These are phyloP conservation scores for Bothrops jararaca DNA, from an alignment of 2,113 vertebrate species.

Conservation along the genomic window DNA sequence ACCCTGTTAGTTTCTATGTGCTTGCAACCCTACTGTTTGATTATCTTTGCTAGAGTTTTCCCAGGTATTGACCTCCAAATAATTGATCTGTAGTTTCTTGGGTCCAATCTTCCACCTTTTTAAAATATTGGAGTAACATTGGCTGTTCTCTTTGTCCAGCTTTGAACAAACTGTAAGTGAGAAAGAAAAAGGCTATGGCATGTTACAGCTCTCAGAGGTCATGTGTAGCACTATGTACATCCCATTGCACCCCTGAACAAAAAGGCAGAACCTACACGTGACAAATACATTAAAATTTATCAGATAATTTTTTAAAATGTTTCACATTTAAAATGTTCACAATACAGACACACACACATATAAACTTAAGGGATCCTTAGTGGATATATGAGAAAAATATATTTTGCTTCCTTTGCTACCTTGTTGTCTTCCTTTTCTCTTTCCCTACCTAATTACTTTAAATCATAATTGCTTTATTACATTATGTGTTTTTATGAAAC, in stretches of 20 bases:
- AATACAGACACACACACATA: not conserved
- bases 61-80: not conserved
- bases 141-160: not conserved
- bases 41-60: not conserved
- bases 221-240: not conserved
- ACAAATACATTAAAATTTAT: not conserved
- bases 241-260: not conserved
- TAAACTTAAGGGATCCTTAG: not conserved
- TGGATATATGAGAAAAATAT: not conserved
- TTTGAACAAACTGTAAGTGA: not conserved
- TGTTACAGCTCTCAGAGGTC: not conserved
- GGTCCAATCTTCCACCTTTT: not conserved
- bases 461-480: not conserved
- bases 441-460: constrained; percentile 13
- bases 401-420: not conserved
- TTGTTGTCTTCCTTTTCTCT: not conserved
- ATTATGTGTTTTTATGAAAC: constrained; percentile 16
- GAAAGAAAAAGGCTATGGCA: not conserved
- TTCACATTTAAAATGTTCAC: not conserved
- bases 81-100: not conserved
- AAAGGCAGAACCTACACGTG: not conserved
- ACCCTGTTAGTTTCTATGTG: not conserved
- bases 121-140: not conserved
- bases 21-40: not conserved
- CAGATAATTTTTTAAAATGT: not conserved